Evolutionary conservation across 2,797 vertebrate genomes (phyloP).

Genomic region (Perodicticus potto): DNA sequence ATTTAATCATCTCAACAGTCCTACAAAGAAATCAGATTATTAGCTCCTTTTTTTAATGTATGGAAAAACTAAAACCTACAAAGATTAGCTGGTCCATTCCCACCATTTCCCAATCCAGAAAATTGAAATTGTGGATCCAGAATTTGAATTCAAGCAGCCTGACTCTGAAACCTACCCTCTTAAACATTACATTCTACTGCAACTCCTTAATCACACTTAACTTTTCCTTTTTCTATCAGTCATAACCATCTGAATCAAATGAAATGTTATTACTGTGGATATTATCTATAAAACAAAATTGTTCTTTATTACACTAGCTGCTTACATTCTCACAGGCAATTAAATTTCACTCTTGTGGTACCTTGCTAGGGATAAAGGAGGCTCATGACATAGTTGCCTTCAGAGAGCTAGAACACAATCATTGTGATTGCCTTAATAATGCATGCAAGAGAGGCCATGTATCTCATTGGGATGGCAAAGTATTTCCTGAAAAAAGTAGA

Average conservation of each 20-base stretch:
- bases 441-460: background rate
- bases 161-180: background rate
- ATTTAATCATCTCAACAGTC: conserved; percentile 52
- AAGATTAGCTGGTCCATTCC: conserved; percentile 26
- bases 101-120: background rate
- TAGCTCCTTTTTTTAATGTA: background rate
- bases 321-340: conserved; percentile 32
- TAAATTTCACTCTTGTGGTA: conserved; percentile 40
- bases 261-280: conserved; percentile 8
- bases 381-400: background rate
- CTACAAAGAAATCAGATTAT: background rate
- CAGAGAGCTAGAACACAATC: background rate
- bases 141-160: conserved; percentile 21
- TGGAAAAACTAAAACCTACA: conserved; percentile 40
- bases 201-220: conserved; percentile 41
- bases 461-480: conserved; percentile 18
- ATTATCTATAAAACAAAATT: conserved; percentile 22
- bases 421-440: background rate
- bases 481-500: background rate
- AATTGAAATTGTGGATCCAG: background rate
- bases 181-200: background rate
- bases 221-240: conserved; percentile 20
- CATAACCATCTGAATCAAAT: conserved; percentile 30
- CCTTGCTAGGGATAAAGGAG: background rate
- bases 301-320: background rate